Conservation (phyloP, 2,888 invertebrate species). For the Vanessa cardui region DNA sequence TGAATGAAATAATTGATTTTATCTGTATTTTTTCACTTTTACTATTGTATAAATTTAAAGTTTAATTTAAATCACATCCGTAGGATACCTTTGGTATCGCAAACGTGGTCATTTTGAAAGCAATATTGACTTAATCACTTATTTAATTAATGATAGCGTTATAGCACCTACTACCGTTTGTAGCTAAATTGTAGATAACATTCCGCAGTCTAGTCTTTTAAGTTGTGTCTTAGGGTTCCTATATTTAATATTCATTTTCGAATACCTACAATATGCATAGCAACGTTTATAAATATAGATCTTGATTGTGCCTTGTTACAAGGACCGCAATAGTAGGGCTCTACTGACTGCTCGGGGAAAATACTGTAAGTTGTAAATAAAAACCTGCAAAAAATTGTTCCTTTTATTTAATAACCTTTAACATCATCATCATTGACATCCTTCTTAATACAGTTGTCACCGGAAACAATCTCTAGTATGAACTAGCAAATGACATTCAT, state of each 20-base stretch:
- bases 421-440: no score
- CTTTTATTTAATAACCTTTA: conserved; percentile 6
- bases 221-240: conserved; percentile 37
- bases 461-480: no score
- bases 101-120: conserved; percentile 10
- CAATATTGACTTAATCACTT: conserved; percentile 11
- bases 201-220: conserved; percentile 70
- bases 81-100: conserved; percentile 5
- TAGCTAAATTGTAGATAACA: conserved; percentile 64
- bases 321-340: conserved; percentile 47
- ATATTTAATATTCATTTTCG: conserved; percentile 18
- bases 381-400: conserved; percentile 40
- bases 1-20: background rate
- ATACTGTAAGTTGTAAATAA: conserved; percentile 76
- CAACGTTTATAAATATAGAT: background rate
- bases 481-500: no score
- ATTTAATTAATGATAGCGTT: conserved; percentile 1
- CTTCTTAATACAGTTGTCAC: no score
- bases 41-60: background rate
- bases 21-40: background rate
- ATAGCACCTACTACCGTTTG: conserved; percentile 17
- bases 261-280: conserved; percentile 5
- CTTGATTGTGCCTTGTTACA: conserved; percentile 46
- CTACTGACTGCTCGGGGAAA: conserved; percentile 66
- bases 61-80: background rate